Percentiles rank a stretch among this genome's conserved stretches.
These are phyloP conservation scores for Eremobia ochroleuca DNA, from an alignment of 2,888 invertebrate species.

Conservation along the genomic window DNA sequence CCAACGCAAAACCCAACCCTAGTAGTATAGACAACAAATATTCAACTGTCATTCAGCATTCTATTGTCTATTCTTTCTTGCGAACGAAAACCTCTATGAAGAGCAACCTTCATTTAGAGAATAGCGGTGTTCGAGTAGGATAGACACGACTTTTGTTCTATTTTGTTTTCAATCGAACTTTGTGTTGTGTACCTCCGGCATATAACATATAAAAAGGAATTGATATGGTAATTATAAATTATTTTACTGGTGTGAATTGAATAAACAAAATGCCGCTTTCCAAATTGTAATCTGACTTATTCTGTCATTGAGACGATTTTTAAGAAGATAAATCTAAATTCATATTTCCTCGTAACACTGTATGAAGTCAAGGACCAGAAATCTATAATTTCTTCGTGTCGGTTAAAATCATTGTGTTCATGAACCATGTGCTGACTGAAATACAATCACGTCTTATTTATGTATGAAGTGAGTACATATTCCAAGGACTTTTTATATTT, in stretches of 20 bases:
- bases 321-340: constrained; percentile 33
- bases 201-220: constrained; percentile 41
- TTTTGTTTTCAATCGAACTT: constrained; percentile 55
- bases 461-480: constrained; percentile 41
- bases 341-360: constrained; percentile 14
- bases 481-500: constrained; percentile 53
- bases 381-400: constrained; percentile 4
- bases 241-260: constrained; percentile 11
- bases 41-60: constrained; percentile 12
- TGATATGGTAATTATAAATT: constrained; percentile 58
- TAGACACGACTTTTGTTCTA: constrained; percentile 51
- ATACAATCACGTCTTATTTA: constrained; percentile 38
- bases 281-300: constrained; percentile 34
- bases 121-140: constrained; percentile 48
- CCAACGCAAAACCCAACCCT: neutral
- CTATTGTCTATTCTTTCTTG: constrained; percentile 14
- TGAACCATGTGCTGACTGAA: constrained; percentile 57
- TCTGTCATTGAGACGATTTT: constrained; percentile 36
- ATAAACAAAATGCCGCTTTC: constrained; percentile 43
- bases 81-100: constrained; percentile 5
- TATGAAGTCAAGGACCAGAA: neutral
- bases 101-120: constrained; percentile 40
- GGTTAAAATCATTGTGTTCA: constrained; percentile 20
- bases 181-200: constrained; percentile 48
- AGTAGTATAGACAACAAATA: constrained; percentile 21